Evolutionary conservation across 2,888 invertebrate genomes (phyloP).

Genomic region (Torymus texanus): DNA sequence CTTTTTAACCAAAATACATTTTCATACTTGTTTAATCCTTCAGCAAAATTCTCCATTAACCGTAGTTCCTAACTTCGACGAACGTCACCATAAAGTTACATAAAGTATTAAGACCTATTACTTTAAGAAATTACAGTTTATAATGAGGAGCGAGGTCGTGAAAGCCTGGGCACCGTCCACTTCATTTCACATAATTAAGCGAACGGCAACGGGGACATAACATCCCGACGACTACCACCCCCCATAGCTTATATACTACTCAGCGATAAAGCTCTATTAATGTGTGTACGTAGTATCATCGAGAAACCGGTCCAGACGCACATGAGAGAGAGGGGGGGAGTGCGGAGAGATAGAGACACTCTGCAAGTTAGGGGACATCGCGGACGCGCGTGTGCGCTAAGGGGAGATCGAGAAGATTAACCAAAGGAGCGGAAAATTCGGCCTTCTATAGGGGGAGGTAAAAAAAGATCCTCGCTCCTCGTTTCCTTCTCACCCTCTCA

Average conservation of each 20-base stretch:
- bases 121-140: conserved; percentile 20
- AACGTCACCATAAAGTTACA: not conserved
- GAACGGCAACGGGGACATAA: conserved; percentile 56
- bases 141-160: conserved; percentile 28
- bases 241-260: conserved; percentile 59
- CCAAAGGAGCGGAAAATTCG: conserved; percentile 51
- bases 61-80: not conserved
- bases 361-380: not conserved
- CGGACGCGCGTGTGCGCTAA: not conserved
- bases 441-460: not conserved
- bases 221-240: conserved; percentile 32
- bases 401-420: conserved; percentile 43
- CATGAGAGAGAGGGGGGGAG: not conserved
- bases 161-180: conserved; percentile 57
- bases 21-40: too few species aligned
- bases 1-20: too few species aligned
- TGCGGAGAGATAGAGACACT: not conserved
- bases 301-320: conserved; percentile 32
- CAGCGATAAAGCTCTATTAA: conserved; percentile 63
- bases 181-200: conserved; percentile 70
- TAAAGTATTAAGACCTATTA: conserved; percentile 14
- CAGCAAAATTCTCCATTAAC: too few species aligned
- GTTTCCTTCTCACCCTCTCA: not conserved
- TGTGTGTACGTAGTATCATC: conserved; percentile 58
- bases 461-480: not conserved